Evolutionary conservation across 1,140 invertebrate genomes (phyloP).

Genomic region (Heliconius himera): DNA sequence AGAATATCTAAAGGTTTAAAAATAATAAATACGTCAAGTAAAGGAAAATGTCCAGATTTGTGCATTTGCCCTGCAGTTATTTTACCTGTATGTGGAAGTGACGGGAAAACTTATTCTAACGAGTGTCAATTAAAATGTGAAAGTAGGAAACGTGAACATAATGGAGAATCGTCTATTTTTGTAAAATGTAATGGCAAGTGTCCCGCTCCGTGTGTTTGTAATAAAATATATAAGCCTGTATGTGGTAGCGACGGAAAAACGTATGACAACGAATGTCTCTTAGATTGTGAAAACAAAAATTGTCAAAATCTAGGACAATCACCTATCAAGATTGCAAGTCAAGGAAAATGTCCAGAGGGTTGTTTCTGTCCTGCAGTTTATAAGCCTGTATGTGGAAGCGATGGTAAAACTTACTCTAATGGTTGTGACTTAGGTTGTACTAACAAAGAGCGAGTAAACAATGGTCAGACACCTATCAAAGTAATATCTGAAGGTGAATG

Average conservation of each 20-base stretch:
- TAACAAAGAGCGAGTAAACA: not conserved
- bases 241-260: constrained; percentile 41
- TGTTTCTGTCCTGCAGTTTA: constrained; percentile 32
- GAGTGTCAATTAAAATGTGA: constrained; percentile 39
- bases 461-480: constrained; percentile 8
- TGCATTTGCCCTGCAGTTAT: constrained; percentile 32
- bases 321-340: constrained; percentile 22
- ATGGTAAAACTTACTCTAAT: constrained; percentile 29
- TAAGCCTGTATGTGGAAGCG: constrained; percentile 35
- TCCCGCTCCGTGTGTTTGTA: constrained; percentile 21
- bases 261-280: constrained; percentile 35
- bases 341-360: constrained; percentile 26
- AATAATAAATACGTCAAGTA: constrained; percentile 27
- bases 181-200: constrained; percentile 35
- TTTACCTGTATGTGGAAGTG: constrained; percentile 36
- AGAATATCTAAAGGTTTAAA: constrained; percentile 17
- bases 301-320: constrained; percentile 15
- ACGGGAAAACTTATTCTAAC: constrained; percentile 39
- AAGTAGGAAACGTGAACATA: constrained; percentile 30
- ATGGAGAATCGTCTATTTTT: constrained; percentile 21
- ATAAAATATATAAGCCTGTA: constrained; percentile 28
- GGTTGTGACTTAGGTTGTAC: constrained; percentile 2
- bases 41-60: constrained; percentile 38
- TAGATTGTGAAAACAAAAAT: constrained; percentile 35
- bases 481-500: too few species aligned